Base-by-base conservation (phyloP, 2,113 vertebrate species). In the Nestor notabilis region DNA sequence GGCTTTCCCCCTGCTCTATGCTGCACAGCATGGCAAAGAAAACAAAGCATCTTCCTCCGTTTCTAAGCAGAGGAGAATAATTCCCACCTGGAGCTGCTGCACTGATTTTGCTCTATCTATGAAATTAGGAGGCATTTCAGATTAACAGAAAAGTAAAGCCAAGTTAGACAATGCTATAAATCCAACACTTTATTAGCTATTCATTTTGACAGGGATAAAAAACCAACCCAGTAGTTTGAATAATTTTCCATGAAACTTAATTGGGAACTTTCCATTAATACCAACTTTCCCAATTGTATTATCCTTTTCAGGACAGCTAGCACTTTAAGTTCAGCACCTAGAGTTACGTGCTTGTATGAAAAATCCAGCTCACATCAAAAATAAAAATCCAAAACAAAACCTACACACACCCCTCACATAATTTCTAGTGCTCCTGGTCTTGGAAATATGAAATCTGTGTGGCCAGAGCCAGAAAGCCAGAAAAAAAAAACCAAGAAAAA, bases 391-490 rank as follows among this genome's bases (percentile, higher is more conserved):
- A 50, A 63, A 84, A 11, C 28, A 69, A 85, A 93, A 80, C 2
- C 18, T 13, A 64, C 15, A 35, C 7, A 8, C 4, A 1, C 5
- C 31, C 23, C 12, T 16, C 1, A 1, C 6, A 8, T 33, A 68
- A 83, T 60, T 84, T 87, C 60, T 66, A 66, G 46, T 43, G 17
- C 19, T 69, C 49, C 53, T 43, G 17, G 14, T 74, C 60, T 72
- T 64, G 23, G 58, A 85, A 76, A 92, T 68, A 41, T 47, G 52
- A 83, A 85, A 91, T 58, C 52, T 77, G 29, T 58, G 53, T 75
- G 83, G 58, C 28, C 79, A 94, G 66, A 94, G 35, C 10, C 47
- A 69, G 19, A 46, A 14, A 13, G 25, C 18, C 27, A 70, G 25
- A 19, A 31, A 37, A 61, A 39, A 46, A 50, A 7, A 50, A 7